phyloP scores from a whole-genome alignment of 2,797 vertebrate genomes.

The Malacoctenus gilli region DNA sequence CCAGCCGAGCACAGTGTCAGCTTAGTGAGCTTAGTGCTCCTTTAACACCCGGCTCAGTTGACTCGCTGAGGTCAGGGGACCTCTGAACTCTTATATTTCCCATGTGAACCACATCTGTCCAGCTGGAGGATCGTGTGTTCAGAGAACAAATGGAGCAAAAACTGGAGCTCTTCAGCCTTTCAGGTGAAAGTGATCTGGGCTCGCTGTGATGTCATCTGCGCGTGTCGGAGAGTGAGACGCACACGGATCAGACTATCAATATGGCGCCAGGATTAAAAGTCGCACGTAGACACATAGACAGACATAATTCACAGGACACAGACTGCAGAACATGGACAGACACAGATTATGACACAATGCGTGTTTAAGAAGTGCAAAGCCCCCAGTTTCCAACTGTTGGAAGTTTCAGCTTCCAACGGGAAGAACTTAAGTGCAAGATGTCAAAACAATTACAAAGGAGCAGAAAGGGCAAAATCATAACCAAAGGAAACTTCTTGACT shows the following conservation, averaged over 20 bases:
- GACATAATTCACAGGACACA: slow-evolving; percentile 27
- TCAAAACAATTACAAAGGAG: slow-evolving; percentile 10
- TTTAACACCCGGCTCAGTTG: slow-evolving; percentile 41
- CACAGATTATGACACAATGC: slow-evolving; percentile 27
- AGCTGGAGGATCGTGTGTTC: neutral
- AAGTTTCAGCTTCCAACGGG: slow-evolving; percentile 13
- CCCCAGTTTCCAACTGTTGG: slow-evolving; percentile 7
- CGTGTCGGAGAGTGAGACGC: slow-evolving; percentile 11
- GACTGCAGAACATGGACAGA: slow-evolving; percentile 28
- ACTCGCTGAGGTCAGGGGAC: slow-evolving; percentile 10
- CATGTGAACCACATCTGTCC: slow-evolving; percentile 16
- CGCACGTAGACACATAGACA: slow-evolving; percentile 41
- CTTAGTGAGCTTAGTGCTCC: slow-evolving; percentile 44
- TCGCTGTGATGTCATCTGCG: neutral
- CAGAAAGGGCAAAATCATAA: no score
- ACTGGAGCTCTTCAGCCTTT: neutral
- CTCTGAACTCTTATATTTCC: slow-evolving; percentile 29
- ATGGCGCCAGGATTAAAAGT: slow-evolving; percentile 45
- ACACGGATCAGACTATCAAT: slow-evolving; percentile 31
- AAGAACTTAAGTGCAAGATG: neutral
- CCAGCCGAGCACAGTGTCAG: slow-evolving; percentile 34
- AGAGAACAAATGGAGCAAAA: neutral
- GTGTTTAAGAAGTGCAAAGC: slow-evolving; percentile 1
- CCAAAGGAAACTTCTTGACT: slow-evolving; percentile 39
- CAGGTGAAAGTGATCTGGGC: neutral